phyloP scores from a whole-genome alignment of 2,113 vertebrate genomes.

The Willisornis vidua region DNA sequence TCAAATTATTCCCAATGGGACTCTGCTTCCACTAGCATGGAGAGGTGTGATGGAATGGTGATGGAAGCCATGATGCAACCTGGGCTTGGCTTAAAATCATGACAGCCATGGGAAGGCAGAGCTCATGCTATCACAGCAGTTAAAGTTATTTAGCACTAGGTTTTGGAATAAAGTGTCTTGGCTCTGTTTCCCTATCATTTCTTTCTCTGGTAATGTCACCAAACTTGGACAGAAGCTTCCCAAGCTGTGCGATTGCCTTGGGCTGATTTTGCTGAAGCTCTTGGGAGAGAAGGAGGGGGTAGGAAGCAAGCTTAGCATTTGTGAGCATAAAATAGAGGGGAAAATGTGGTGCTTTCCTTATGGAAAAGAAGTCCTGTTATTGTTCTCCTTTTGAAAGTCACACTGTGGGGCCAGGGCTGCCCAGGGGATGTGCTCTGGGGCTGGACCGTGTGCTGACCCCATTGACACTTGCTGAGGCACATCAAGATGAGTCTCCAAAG shows the following conservation, averaged over 20 bases:
- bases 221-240: constrained; percentile 56
- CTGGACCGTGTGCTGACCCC: rapidly evolving
- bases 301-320: background rate
- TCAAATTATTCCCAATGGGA: background rate
- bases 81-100: background rate
- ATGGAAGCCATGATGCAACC: background rate
- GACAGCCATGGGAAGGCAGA: background rate
- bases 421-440: background rate
- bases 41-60: background rate
- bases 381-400: background rate
- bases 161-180: background rate
- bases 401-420: rapidly evolving
- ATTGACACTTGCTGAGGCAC: background rate
- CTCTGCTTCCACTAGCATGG: rapidly evolving
- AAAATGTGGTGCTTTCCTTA: background rate
- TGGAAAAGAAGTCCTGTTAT: background rate
- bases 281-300: background rate
- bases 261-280: constrained; percentile 35
- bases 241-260: constrained; percentile 42
- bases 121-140: rapidly evolving
- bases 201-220: constrained; percentile 33
- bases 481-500: background rate
- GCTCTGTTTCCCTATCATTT: constrained; percentile 47
- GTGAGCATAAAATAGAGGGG: background rate
- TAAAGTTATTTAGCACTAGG: background rate